phyloP scores from a whole-genome alignment of 2,888 invertebrate species.

The Galerucella nymphaeae region DNA sequence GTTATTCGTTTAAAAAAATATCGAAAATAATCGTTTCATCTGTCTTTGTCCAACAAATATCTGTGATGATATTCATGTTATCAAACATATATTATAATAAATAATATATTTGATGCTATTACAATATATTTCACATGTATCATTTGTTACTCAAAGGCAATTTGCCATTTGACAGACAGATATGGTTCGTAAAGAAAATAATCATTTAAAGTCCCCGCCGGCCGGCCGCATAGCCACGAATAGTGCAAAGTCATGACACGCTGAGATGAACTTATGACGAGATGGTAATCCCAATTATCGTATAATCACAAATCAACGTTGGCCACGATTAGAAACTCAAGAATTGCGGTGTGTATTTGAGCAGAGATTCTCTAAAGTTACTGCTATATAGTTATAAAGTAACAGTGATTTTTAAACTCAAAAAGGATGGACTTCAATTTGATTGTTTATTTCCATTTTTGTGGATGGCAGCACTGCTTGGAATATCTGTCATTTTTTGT shows the following conservation, averaged over 20 bases:
- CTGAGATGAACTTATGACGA: conserved; percentile 47
- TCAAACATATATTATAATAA: too few relatives aligned
- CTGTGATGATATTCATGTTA: too few relatives aligned
- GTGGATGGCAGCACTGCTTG: too few relatives aligned
- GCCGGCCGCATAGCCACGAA: conserved; percentile 19
- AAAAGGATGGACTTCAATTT: too few relatives aligned
- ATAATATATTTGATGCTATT: background rate
- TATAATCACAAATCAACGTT: conserved; percentile 48
- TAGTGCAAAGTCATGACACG: conserved; percentile 49
- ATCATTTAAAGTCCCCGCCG: conserved; percentile 42
- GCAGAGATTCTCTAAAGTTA: background rate
- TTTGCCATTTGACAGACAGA: conserved; percentile 48
- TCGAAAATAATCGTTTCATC: too few relatives aligned
- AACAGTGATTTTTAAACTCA: background rate
- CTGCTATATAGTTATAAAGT: background rate
- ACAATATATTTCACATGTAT: background rate
- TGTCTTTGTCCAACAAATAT: too few relatives aligned
- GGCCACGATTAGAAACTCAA: conserved; percentile 24
- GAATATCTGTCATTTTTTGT: too few relatives aligned
- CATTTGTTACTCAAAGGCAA: background rate
- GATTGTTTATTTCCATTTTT: too few relatives aligned
- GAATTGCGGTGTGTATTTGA: background rate
- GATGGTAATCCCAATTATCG: conserved; percentile 44
- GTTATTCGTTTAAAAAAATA: too few relatives aligned
- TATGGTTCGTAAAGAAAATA: conserved; percentile 47